A percentile compares a stretch with the other conserved stretches of the same genome.
These are phyloP conservation scores for Andrena praecox DNA, from an alignment of 2,888 invertebrate species.

Conservation along the genomic window DNA sequence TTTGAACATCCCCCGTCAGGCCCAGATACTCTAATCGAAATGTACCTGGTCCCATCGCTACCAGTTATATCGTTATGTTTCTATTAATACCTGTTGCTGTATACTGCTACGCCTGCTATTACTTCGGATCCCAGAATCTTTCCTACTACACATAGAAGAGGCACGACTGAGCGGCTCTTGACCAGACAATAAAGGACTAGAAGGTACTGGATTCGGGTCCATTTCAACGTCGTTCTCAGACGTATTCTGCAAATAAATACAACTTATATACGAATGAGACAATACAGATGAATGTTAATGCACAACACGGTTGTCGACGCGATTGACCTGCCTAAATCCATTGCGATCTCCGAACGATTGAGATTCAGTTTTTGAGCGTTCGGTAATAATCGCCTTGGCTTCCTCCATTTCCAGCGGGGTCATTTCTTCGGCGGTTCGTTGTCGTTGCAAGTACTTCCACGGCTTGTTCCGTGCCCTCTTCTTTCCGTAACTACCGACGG, in stretches of 20 bases:
- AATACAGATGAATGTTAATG: neutral
- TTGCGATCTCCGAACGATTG: slow-evolving; percentile 66
- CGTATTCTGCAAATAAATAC: slow-evolving; percentile 68
- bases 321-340: slow-evolving; percentile 73
- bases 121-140: slow-evolving; percentile 95
- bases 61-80: neutral
- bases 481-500: slow-evolving; percentile 85
- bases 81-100: slow-evolving; percentile 90
- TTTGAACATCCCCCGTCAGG: too few relatives aligned
- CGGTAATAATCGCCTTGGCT: slow-evolving; percentile 57
- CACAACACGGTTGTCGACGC: slow-evolving; percentile 26
- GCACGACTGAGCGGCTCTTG: slow-evolving; percentile 90
- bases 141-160: slow-evolving; percentile 92
- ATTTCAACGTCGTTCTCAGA: slow-evolving; percentile 80
- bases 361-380: slow-evolving; percentile 54
- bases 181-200: slow-evolving; percentile 81
- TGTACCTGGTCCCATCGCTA: neutral
- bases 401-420: slow-evolving; percentile 77
- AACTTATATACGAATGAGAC: slow-evolving; percentile 46
- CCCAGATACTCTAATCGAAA: neutral
- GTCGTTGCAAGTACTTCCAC: slow-evolving; percentile 82
- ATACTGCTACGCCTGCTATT: slow-evolving; percentile 94
- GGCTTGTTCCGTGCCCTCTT: slow-evolving; percentile 79
- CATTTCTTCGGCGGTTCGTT: slow-evolving; percentile 83
- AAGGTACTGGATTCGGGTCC: slow-evolving; percentile 83